A percentile compares a stretch with the other conserved stretches of the same genome.
Conservation (phyloP, 1,140 invertebrate genomes). For the Sinonovacula constricta region DNA sequence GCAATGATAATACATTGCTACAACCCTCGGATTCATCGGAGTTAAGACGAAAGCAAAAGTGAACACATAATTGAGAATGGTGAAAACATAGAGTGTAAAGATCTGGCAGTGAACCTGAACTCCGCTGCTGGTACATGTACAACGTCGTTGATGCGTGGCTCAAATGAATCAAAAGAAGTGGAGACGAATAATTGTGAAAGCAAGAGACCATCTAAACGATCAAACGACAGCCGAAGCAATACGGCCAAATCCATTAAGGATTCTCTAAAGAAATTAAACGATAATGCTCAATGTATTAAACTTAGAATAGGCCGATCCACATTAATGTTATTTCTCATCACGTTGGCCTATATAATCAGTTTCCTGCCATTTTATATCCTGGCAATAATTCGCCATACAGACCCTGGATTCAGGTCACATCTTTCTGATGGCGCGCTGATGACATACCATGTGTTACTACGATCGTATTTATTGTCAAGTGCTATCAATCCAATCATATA, state of each 20-base stretch:
- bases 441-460: slow-evolving; percentile 33
- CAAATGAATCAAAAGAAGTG: neutral
- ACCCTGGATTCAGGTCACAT: neutral
- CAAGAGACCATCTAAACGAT: neutral
- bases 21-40: slow-evolving; percentile 41
- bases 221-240: slow-evolving; percentile 7
- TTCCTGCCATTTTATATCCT: slow-evolving; percentile 46
- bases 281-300: slow-evolving; percentile 25
- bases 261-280: slow-evolving; percentile 26
- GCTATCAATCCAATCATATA: slow-evolving; percentile 49
- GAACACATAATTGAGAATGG: neutral
- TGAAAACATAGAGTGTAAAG: neutral
- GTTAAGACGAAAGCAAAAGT: slow-evolving; percentile 2
- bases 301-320: slow-evolving; percentile 33
- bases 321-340: slow-evolving; percentile 47
- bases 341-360: slow-evolving; percentile 30
- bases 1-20: slow-evolving; percentile 32
- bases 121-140: neutral
- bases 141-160: neutral
- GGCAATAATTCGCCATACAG: slow-evolving; percentile 22
- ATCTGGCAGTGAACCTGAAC: slow-evolving; percentile 4
- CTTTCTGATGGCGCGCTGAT: neutral
- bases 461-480: slow-evolving; percentile 42
- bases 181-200: neutral
- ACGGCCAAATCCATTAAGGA: slow-evolving; percentile 10